Evolutionary conservation across 1,140 invertebrate species (phyloP).

Genomic region (Cydia splendana): DNA sequence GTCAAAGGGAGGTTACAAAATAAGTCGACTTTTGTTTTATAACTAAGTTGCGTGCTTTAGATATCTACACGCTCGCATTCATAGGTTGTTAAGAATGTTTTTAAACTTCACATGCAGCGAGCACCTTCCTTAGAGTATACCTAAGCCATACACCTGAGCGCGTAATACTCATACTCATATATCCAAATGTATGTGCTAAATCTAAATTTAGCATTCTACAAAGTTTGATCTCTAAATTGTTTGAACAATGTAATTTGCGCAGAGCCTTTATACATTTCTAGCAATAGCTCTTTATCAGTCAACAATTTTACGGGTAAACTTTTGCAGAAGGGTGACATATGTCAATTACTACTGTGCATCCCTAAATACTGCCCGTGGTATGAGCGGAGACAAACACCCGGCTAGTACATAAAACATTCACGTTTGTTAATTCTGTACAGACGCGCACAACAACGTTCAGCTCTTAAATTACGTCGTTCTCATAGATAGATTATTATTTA

Average conservation of each 20-base stretch:
- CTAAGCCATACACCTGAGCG: too few relatives aligned
- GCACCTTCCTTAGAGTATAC: too few relatives aligned
- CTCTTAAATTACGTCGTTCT: not conserved
- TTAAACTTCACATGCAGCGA: too few relatives aligned
- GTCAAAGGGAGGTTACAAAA: not conserved
- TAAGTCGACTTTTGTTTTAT: constrained; percentile 1
- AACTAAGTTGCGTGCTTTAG: not conserved
- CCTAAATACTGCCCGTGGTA: constrained; percentile 10
- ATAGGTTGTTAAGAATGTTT: not conserved
- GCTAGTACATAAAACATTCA: constrained; percentile 31
- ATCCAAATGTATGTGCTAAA: too few relatives aligned
- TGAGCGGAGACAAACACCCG: constrained; percentile 23
- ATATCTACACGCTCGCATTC: not conserved
- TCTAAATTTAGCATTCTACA: too few relatives aligned
- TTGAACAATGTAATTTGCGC: too few relatives aligned
- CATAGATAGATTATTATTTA: not conserved
- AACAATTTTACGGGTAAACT: not conserved
- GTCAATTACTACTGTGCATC: constrained; percentile 8
- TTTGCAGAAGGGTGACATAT: constrained; percentile 20
- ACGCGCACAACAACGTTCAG: not conserved
- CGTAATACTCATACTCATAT: too few relatives aligned
- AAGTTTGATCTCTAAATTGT: too few relatives aligned
- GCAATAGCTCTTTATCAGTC: not conserved
- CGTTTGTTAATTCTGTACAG: constrained; percentile 26
- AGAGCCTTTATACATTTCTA: not conserved